Conservation (phyloP, 2,113 vertebrate genomes). For the Clupea harengus region DNA sequence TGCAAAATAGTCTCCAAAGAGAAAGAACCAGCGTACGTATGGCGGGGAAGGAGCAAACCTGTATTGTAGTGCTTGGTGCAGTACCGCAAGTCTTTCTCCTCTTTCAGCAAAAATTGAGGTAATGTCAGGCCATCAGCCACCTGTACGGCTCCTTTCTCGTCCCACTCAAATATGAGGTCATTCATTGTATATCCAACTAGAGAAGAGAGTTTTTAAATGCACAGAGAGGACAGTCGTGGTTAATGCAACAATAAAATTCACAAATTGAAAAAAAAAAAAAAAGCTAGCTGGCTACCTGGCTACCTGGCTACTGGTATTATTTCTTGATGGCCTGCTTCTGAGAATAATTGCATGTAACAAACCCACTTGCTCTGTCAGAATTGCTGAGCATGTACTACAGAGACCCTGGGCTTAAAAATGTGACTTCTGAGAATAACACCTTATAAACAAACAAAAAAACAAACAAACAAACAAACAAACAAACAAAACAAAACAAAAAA, state of each 20-base stretch:
- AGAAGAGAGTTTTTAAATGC: slow-evolving; percentile 31
- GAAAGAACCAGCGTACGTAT: slow-evolving; percentile 7
- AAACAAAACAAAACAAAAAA: not conserved
- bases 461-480: not conserved
- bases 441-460: not conserved
- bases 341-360: not conserved
- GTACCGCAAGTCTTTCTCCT: slow-evolving; percentile 96
- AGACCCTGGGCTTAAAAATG: not conserved
- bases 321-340: not conserved
- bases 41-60: slow-evolving; percentile 69
- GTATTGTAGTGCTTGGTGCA: slow-evolving; percentile 98
- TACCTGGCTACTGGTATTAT: not conserved
- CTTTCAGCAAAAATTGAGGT: slow-evolving; percentile 96
- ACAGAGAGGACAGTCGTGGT: slow-evolving; percentile 11
- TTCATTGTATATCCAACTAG: slow-evolving; percentile 99
- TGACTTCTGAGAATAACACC: not conserved
- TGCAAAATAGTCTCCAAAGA: slow-evolving; percentile 24
- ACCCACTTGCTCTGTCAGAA: not conserved
- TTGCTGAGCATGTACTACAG: not conserved
- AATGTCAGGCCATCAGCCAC: slow-evolving; percentile 92
- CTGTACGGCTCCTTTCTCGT: slow-evolving; percentile 94
- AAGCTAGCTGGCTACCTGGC: not conserved
- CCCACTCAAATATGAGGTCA: slow-evolving; percentile 98
- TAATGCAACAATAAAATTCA: slow-evolving; percentile 20
- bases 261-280: not conserved